phyloP scores from a whole-genome alignment of 2,797 vertebrate genomes.

The Tenualosa thibaudeaui region DNA sequence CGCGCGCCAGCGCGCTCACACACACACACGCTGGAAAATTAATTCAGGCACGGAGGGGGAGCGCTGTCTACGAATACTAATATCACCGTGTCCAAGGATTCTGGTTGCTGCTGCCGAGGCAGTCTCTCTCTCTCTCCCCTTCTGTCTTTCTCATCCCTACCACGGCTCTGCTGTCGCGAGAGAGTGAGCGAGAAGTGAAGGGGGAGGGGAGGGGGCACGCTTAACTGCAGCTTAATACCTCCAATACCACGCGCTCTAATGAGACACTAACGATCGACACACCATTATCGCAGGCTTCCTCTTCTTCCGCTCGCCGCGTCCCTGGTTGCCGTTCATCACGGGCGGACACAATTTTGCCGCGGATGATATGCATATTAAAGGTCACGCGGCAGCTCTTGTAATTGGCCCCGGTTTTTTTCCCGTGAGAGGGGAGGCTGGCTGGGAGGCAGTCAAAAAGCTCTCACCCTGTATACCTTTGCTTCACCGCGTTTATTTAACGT shows the following conservation, averaged over 20 bases:
- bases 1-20: constrained; percentile 31
- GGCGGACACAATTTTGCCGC: not conserved
- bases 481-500: not conserved
- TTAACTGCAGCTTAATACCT: constrained; percentile 57
- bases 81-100: constrained; percentile 51
- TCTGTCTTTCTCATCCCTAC: not conserved
- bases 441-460: not conserved
- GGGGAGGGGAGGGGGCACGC: constrained; percentile 23
- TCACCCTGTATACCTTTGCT: not conserved
- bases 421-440: constrained; percentile 19
- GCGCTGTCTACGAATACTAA: constrained; percentile 57
- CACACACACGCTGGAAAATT: constrained; percentile 50
- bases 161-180: not conserved
- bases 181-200: constrained; percentile 3
- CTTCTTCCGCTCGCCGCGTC: not conserved
- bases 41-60: constrained; percentile 52
- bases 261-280: constrained; percentile 55
- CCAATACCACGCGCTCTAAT: constrained; percentile 47
- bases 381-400: constrained; percentile 54
- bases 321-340: not conserved
- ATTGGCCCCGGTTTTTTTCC: constrained; percentile 49
- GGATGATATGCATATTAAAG: constrained; percentile 57
- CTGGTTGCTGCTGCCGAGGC: constrained; percentile 26
- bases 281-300: constrained; percentile 44
- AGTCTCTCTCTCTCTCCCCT: not conserved